phyloP scores from a whole-genome alignment of 2,113 vertebrate genomes.

The Menura novaehollandiae region DNA sequence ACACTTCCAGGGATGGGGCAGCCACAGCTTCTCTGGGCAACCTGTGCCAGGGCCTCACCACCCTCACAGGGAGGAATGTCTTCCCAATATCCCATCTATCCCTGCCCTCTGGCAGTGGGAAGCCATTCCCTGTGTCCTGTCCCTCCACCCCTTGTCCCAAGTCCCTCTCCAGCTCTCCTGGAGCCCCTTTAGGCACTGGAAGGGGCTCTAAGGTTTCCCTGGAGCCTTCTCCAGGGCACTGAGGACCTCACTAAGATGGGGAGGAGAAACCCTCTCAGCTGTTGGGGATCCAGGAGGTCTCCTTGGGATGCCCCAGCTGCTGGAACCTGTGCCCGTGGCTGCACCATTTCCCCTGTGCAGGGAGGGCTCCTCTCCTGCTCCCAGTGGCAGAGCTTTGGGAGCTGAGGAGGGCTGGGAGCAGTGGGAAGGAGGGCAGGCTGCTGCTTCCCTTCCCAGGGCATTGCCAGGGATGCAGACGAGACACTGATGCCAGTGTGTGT shows the following conservation, averaged over 20 bases:
- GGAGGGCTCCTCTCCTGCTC: background rate
- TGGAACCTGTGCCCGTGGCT: fast-evolving
- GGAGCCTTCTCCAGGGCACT: background rate
- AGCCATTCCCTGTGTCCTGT: background rate
- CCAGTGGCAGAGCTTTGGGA: background rate
- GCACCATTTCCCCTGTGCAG: background rate
- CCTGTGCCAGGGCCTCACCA: background rate
- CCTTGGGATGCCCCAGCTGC: background rate
- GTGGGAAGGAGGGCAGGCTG: background rate
- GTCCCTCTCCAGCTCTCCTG: background rate
- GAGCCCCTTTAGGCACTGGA: fast-evolving
- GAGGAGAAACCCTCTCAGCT: background rate
- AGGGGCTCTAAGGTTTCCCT: fast-evolving
- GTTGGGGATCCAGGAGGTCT: background rate
- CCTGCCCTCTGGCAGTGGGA: background rate
- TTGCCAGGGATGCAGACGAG: background rate
- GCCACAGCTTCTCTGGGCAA: background rate
- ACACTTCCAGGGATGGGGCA: background rate
- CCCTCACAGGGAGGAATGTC: background rate
- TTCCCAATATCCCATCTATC: fast-evolving
- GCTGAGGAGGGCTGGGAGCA: background rate
- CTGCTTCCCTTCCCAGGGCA: background rate
- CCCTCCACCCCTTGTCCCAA: background rate
- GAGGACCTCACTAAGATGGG: background rate
- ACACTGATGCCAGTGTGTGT: fast-evolving